Percentiles rank a stretch among this genome's conserved stretches.
Evolutionary conservation across 2,888 invertebrate species (phyloP).

Genomic region (Athalia circularis): DNA sequence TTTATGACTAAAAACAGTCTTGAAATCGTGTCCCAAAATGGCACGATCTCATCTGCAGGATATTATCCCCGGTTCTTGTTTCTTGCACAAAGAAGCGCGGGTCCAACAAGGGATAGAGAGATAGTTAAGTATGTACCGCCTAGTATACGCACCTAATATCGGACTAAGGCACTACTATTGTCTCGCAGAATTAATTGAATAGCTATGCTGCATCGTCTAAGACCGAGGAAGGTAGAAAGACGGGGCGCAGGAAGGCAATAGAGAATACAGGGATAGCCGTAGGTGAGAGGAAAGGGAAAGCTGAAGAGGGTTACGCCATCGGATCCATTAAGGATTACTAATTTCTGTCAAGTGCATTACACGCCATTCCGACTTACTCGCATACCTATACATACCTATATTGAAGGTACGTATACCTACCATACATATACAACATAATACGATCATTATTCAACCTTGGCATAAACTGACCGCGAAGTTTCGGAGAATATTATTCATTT

Average conservation of each 20-base stretch:
- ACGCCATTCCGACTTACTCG: conserved; percentile 21
- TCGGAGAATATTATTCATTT: too few relatives aligned
- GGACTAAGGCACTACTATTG: conserved; percentile 58
- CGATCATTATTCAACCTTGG: conserved; percentile 24
- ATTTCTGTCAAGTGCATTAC: conserved; percentile 62
- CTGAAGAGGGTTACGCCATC: conserved; percentile 49
- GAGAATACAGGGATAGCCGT: conserved; percentile 30
- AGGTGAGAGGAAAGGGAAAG: conserved; percentile 49
- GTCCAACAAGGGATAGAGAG: conserved; percentile 29
- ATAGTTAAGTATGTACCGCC: neutral
- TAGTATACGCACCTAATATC: conserved; percentile 37
- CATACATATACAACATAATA: too few relatives aligned
- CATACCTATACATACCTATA: too few relatives aligned
- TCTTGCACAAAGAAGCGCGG: conserved; percentile 17
- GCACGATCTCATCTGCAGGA: conserved; percentile 2
- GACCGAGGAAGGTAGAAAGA: conserved; percentile 35
- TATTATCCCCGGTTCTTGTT: conserved; percentile 13
- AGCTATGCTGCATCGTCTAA: conserved; percentile 48
- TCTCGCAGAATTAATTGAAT: conserved; percentile 69
- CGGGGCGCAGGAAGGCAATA: conserved; percentile 41
- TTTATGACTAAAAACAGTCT: neutral
- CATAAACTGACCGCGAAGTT: too few relatives aligned
- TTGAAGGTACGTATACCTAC: too few relatives aligned
- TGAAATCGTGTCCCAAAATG: conserved; percentile 12
- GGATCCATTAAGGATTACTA: conserved; percentile 67